phyloP scores from a whole-genome alignment of 2,797 vertebrate genomes.

The Glyptemys insculpta region DNA sequence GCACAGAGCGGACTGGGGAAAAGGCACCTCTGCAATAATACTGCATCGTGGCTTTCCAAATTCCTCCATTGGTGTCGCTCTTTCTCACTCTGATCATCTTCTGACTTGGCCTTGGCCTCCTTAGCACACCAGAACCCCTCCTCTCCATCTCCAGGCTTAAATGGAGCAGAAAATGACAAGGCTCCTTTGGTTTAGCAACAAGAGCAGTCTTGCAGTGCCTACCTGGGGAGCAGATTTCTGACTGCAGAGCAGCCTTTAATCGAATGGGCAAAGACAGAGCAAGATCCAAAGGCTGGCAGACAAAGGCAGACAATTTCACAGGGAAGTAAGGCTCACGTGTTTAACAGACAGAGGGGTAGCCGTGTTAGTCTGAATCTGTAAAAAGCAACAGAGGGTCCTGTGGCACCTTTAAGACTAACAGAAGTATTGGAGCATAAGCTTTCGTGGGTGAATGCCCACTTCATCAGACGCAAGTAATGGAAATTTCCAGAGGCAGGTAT shows the following conservation, averaged over 20 bases:
- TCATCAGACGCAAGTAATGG: too few species aligned
- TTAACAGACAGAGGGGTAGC: neutral
- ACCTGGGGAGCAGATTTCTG: too few species aligned
- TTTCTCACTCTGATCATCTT: too few species aligned
- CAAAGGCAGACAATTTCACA: neutral
- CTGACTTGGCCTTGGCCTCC: neutral
- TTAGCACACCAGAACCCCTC: too few species aligned
- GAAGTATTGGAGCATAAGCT: too few species aligned
- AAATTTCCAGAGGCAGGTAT: too few species aligned
- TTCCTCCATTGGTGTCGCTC: neutral
- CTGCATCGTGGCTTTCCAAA: neutral
- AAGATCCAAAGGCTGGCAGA: neutral
- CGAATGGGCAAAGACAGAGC: neutral
- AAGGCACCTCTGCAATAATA: neutral
- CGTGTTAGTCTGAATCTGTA: too few species aligned
- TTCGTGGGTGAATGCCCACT: too few species aligned
- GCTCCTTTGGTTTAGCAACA: neutral
- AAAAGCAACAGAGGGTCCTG: too few species aligned
- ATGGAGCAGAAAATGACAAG: neutral
- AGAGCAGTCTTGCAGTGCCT: neutral
- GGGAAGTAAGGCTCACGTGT: neutral
- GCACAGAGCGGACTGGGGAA: neutral
- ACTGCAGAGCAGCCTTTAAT: too few species aligned
- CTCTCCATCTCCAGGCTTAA: neutral
- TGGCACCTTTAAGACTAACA: too few species aligned